Conservation (phyloP, 2,113 vertebrate genomes). For the Aegithalos caudatus region DNA sequence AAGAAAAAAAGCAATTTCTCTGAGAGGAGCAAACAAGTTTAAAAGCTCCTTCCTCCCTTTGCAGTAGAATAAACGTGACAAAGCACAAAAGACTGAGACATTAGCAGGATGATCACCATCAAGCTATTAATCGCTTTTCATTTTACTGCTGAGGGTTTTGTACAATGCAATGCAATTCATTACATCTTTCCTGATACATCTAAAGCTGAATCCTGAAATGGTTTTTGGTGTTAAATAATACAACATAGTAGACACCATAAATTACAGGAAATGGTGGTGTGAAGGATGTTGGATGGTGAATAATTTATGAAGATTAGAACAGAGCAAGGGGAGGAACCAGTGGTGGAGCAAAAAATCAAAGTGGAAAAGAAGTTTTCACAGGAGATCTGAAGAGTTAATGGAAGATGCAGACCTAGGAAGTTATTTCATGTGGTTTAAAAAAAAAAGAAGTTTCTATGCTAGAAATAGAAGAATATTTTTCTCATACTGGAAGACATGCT, state of each 20-base stretch:
- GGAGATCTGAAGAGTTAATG: not conserved
- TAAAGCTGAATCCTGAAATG: not conserved
- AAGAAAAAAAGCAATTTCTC: conserved; percentile 10
- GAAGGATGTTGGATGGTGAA: not conserved
- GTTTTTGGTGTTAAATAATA: conserved; percentile 56
- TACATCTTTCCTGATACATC: conserved; percentile 12
- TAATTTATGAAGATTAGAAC: conserved; percentile 12
- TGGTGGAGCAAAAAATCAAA: not conserved
- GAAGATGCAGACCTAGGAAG: not conserved
- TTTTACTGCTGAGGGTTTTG: conserved; percentile 7
- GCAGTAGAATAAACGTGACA: not conserved
- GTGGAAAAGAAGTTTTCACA: not conserved
- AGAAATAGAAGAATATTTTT: not conserved
- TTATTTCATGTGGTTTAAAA: not conserved
- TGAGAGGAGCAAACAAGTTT: not conserved
- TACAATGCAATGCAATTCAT: not conserved
- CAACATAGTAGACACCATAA: conserved; percentile 23
- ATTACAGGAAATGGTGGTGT: conserved; percentile 11
- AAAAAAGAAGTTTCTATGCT: not conserved
- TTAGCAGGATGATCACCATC: not conserved
- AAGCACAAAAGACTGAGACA: not conserved
- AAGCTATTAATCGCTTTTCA: conserved; percentile 17
- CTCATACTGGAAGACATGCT: not conserved
- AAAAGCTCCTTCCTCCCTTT: not conserved
- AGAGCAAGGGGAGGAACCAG: not conserved